Conservation (phyloP, 2,113 vertebrate species). For the Casuarius casuarius region DNA sequence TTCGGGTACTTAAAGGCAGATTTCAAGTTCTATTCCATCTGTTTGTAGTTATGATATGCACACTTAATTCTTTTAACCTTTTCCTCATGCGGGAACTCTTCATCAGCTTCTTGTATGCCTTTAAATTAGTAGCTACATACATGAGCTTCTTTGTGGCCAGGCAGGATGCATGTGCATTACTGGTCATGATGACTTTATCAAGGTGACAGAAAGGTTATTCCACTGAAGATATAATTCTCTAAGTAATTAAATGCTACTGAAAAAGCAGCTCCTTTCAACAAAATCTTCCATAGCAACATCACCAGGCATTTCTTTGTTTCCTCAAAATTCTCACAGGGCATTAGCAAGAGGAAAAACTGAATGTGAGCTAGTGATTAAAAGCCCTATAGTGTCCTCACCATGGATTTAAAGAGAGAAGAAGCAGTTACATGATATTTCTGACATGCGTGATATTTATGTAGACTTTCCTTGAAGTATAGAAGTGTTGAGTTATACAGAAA, state of each 20-base stretch:
- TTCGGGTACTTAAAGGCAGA: background rate
- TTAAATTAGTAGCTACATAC: background rate
- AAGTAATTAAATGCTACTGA: conserved; percentile 43
- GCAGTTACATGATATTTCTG: background rate
- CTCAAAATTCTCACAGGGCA: background rate
- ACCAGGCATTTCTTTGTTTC: background rate
- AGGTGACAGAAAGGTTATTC: conserved; percentile 40
- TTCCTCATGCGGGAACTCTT: background rate
- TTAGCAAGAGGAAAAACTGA: background rate
- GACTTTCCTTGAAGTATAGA: background rate
- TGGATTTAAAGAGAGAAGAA: background rate
- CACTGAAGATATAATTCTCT: background rate
- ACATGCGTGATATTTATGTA: background rate
- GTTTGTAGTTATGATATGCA: conserved; percentile 4
- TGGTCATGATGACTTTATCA: conserved; percentile 36
- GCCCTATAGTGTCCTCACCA: background rate
- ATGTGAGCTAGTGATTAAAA: background rate
- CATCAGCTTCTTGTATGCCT: background rate
- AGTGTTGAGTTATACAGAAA: background rate
- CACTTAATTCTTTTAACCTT: conserved; percentile 42
- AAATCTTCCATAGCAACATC: background rate
- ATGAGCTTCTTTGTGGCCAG: background rate
- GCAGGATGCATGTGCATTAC: background rate
- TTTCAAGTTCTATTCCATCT: background rate
- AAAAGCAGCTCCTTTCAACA: conserved; percentile 36